phyloP scores from a whole-genome alignment of 2,888 invertebrate species.

The Dryococelus australis region DNA sequence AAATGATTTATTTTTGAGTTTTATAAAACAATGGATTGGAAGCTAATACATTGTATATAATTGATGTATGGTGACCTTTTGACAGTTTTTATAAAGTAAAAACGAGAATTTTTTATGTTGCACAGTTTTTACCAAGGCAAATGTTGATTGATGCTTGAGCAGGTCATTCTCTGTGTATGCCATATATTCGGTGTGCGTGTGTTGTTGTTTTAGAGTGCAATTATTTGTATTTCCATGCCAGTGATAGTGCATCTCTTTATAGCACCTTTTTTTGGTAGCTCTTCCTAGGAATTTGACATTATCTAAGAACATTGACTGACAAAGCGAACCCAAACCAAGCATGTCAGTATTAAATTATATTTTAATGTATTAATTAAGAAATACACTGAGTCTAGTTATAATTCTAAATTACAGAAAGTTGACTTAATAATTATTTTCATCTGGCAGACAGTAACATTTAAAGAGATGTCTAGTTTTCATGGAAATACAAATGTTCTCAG shows the following conservation, averaged over 20 bases:
- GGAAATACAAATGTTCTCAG: slow-evolving; percentile 37
- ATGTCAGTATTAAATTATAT: too few species aligned
- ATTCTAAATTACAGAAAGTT: too few species aligned
- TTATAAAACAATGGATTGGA: too few species aligned
- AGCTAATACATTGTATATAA: neutral
- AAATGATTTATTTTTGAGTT: too few species aligned
- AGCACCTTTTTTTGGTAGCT: neutral
- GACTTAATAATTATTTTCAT: too few species aligned
- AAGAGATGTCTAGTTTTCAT: neutral
- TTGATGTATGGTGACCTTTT: too few species aligned
- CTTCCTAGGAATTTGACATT: too few species aligned
- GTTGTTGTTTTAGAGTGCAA: slow-evolving; percentile 25
- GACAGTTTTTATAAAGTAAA: too few species aligned
- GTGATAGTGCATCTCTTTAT: neutral
- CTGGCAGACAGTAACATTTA: neutral
- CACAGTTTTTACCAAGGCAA: neutral
- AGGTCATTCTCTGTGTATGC: slow-evolving; percentile 34
- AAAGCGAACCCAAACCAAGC: too few species aligned
- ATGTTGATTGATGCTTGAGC: neutral
- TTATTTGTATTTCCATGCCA: slow-evolving; percentile 37
- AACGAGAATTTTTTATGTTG: neutral
- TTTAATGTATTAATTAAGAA: too few species aligned
- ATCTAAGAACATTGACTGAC: too few species aligned
- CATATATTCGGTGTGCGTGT: slow-evolving; percentile 34
- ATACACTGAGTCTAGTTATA: too few species aligned